A percentile compares a stretch with the other conserved stretches of the same genome.
These are phyloP conservation scores for Hyposoter didymator DNA, from an alignment of 2,888 invertebrate genomes.

Conservation along the genomic window DNA sequence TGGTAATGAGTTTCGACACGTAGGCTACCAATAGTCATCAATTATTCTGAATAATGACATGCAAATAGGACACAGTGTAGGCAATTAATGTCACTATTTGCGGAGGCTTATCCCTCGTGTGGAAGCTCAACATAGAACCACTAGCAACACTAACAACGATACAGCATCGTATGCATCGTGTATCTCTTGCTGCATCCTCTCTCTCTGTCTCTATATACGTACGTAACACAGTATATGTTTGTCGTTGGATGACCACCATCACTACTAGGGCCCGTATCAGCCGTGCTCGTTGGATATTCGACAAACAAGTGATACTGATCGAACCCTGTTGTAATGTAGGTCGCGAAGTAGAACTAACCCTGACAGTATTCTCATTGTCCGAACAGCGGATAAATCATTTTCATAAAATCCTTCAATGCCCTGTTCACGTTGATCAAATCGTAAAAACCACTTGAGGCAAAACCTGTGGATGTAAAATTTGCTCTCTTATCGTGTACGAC, in stretches of 20 bases:
- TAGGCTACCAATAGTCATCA: slow-evolving; percentile 81
- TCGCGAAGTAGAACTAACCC: slow-evolving; percentile 59
- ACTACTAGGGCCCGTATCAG: slow-evolving; percentile 44
- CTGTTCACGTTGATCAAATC: neutral
- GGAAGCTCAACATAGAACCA: slow-evolving; percentile 69
- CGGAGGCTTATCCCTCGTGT: slow-evolving; percentile 80
- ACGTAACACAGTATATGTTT: slow-evolving; percentile 71
- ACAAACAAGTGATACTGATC: slow-evolving; percentile 76
- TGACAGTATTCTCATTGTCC: slow-evolving; percentile 24
- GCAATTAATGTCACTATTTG: slow-evolving; percentile 83
- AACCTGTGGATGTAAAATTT: neutral
- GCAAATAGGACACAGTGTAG: slow-evolving; percentile 80
- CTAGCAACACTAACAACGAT: slow-evolving; percentile 59
- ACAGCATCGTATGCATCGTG: slow-evolving; percentile 42
- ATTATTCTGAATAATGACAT: slow-evolving; percentile 83
- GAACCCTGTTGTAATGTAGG: slow-evolving; percentile 73
- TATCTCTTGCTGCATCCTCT: neutral
- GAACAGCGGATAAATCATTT: slow-evolving; percentile 20
- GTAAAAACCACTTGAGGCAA: neutral
- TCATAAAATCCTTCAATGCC: neutral
- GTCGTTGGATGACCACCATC: slow-evolving; percentile 70
- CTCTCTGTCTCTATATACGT: slow-evolving; percentile 29
- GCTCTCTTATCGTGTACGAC: neutral
- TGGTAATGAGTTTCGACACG: slow-evolving; percentile 81
- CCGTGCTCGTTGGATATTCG: slow-evolving; percentile 70